Percentiles rank a stretch among this genome's conserved stretches.
Conservation (phyloP, 2,888 invertebrate genomes). For the Erannis defoliaria region DNA sequence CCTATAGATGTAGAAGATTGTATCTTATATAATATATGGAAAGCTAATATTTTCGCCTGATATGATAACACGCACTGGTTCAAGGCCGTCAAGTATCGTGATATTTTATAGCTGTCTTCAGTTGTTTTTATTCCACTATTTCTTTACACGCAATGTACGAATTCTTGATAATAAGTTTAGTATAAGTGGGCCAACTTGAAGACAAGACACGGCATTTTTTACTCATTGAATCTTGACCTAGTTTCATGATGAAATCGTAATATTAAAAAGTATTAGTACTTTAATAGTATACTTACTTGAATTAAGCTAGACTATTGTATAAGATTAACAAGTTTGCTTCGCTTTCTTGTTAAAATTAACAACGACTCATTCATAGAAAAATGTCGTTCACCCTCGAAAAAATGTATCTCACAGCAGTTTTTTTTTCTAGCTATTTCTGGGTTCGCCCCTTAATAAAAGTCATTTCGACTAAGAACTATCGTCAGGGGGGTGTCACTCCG, state of each 20-base stretch:
- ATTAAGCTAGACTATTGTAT: background rate
- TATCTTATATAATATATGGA: conserved; percentile 48
- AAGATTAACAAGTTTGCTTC: no score
- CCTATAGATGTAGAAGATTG: conserved; percentile 39
- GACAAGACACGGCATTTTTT: conserved; percentile 14
- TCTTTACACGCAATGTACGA: conserved; percentile 31
- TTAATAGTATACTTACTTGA: background rate
- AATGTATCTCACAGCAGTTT: no score
- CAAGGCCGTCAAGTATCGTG: conserved; percentile 51
- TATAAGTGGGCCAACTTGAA: conserved; percentile 10
- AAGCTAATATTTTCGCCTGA: conserved; percentile 49
- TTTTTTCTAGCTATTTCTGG: no score
- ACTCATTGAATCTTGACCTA: conserved; percentile 26
- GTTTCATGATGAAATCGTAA: conserved; percentile 7
- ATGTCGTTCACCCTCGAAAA: no score
- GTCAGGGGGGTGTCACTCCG: no score
- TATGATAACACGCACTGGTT: conserved; percentile 59
- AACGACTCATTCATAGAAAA: no score
- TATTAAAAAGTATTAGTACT: conserved; percentile 4
- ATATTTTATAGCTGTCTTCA: conserved; percentile 34
- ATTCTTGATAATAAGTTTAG: conserved; percentile 12
- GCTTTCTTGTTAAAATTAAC: no score
- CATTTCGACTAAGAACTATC: no score
- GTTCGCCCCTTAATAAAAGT: no score
- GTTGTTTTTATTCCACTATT: conserved; percentile 32